These are phyloP conservation scores for Amniataba percoides DNA, from an alignment of 2,797 vertebrate species.

Conservation along the genomic window DNA sequence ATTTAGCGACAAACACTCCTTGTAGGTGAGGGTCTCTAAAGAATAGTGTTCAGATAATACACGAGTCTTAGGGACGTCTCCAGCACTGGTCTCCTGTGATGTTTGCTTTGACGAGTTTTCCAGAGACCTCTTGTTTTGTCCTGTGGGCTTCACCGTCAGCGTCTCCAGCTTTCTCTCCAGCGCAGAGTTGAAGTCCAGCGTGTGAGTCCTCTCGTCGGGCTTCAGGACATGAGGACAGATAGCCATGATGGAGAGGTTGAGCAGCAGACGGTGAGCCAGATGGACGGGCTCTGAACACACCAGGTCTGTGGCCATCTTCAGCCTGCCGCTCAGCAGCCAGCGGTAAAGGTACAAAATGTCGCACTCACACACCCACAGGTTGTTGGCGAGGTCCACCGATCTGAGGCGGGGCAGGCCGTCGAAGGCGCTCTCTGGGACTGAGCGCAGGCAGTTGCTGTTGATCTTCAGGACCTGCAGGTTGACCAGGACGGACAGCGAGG, in stretches of 20 bases:
- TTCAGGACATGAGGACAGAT: conserved; percentile 82
- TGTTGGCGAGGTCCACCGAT: conserved; percentile 81
- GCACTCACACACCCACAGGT: conserved; percentile 87
- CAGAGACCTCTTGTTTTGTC: conserved; percentile 14
- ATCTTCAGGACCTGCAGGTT: conserved; percentile 86
- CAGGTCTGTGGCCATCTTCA: conserved; percentile 81
- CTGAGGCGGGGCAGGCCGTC: conserved; percentile 78
- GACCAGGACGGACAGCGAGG: conserved; percentile 78
- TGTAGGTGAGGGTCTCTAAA: conserved; percentile 80
- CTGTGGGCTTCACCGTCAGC: conserved; percentile 3
- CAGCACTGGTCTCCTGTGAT: conserved; percentile 3
- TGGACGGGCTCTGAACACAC: conserved; percentile 83
- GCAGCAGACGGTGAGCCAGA: conserved; percentile 81
- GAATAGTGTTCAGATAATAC: conserved; percentile 59
- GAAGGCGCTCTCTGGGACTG: conserved; percentile 82
- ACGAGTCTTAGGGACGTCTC: conserved; percentile 17
- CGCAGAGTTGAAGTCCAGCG: conserved; percentile 1
- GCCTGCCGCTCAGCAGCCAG: conserved; percentile 81
- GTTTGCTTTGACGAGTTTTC: conserved; percentile 22
- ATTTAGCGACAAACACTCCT: conserved; percentile 81
- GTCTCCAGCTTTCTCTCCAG: conserved; percentile 2
- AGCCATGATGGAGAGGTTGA: conserved; percentile 80
- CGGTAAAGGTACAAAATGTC: conserved; percentile 86
- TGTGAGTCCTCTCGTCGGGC: conserved; percentile 53
- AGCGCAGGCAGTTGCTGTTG: conserved; percentile 86